Evolutionary conservation across 2,888 invertebrate genomes (phyloP).

Genomic region (Pimpla rufipes): DNA sequence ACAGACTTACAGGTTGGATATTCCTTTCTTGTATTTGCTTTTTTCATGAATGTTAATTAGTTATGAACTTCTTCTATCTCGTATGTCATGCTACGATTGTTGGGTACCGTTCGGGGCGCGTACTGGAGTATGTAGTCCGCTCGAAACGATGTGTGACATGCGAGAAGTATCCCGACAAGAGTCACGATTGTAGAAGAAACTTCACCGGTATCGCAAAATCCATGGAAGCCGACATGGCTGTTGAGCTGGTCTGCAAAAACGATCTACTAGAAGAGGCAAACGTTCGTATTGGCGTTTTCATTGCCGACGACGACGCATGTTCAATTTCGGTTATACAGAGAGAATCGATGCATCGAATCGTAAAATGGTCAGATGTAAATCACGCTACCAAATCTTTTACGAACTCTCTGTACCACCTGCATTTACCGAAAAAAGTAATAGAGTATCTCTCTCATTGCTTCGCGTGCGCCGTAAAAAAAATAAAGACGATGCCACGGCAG

Average conservation of each 20-base stretch:
- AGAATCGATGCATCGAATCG: conserved; percentile 42
- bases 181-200: conserved; percentile 68
- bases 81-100: conserved; percentile 41
- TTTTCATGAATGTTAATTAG: not conserved
- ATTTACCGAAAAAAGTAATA: conserved; percentile 45
- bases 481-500: conserved; percentile 11
- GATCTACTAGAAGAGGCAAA: conserved; percentile 60
- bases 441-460: conserved; percentile 58
- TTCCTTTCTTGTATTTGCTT: not conserved
- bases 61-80: not conserved
- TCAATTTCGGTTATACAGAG: conserved; percentile 66
- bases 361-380: conserved; percentile 66
- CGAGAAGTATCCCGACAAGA: conserved; percentile 19
- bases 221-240: conserved; percentile 71
- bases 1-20: conserved; percentile 54
- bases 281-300: conserved; percentile 53
- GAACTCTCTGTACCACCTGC: conserved; percentile 49
- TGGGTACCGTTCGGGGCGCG: conserved; percentile 47
- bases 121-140: conserved; percentile 51
- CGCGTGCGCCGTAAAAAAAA: conserved; percentile 43
- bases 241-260: conserved; percentile 65
- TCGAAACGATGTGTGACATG: conserved; percentile 48
- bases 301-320: conserved; percentile 70
- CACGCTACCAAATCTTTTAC: conserved; percentile 51
- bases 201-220: conserved; percentile 69